Base-by-base conservation (phyloP, 2,797 vertebrate species). In the Acanthopagrus latus region DNA sequence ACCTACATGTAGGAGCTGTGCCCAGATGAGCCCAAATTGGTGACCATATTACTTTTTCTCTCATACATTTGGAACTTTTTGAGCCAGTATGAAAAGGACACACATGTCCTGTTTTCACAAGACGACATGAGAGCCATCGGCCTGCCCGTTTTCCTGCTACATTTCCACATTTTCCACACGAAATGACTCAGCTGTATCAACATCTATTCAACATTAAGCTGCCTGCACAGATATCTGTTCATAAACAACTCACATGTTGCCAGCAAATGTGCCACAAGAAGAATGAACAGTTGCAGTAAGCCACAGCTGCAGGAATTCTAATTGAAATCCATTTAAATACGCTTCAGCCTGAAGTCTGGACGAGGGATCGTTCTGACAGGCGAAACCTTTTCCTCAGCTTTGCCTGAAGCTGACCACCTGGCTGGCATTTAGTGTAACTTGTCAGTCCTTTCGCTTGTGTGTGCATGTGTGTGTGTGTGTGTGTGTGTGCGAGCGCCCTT, bases 391-490 rank as follows among this genome's bases (percentile, higher is more conserved):
- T 85, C 50, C 59, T 51, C 60, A 52, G 71, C 79, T 85, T 82
- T 64, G 84, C 86, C 85, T 80, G 58, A 72, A 86, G 84, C 84
- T 81, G 78, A 82, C 85, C 86, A 90, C 82, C 82, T 87, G 85
- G 80, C 79, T 87, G 86, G 69, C 80, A 90, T 91, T 89, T 87
- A 62, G 50, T 77, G 76, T 60, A 57, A 77, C 78, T 72, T 76
- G 70, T 51, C 62, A 77, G 59, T 81, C 27, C 51, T 57, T 76
- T 51, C 56, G 57, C 33, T 46, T 64, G 13, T 66, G 64, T 62
- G 33, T 59, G 55, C 11, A 7, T 55, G 0, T 46, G 21, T 55
- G 29, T 20, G 54, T 20, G n/a, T 20, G 54, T 9, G 5, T 55
- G 0, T 46, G 21, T 55, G 29, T 20, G 54, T 20, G n/a, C 9